Base-by-base conservation (phyloP, 2,888 invertebrate species). In the Anorthoa munda region DNA sequence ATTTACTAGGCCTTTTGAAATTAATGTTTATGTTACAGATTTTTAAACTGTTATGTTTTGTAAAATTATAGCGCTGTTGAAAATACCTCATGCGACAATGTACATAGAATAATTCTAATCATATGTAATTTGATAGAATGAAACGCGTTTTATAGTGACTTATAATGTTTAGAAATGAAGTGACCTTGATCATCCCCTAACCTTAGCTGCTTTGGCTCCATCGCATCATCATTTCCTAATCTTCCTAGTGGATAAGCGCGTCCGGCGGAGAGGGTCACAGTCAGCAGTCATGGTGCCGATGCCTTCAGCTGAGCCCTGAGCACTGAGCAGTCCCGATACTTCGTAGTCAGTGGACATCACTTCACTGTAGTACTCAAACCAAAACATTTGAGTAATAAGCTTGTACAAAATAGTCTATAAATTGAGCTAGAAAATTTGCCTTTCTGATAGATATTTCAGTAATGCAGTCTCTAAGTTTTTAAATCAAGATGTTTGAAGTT, bases 151-250 rank as follows among this genome's bases (percentile, higher is more conserved):
- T 92, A 93, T 94, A 94, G 93, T 91, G 89, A 92, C 90, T 92
- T 91, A 90, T 94, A 94, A 94, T 92, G 86, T 93, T 93, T 95
- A 95, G 95, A 93, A 94, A 93, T 93, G 94, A 96, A 96, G 95
- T 96, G 95, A 94, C 95, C 95, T 95, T 96, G 94, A 93, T 94
- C 94, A 95, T 94, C 91, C 92, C 92, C 92, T 92, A 91, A 93
- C 93, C 93, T 93, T 94, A 93, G 93, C 94, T 90, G 95, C 95
- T 95, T 95, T 92, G 91, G 93, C 94, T 92, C 89, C 92, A 92
- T 92, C 88, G 87, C 92, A 90, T 92, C 85, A 86, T 88, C 91
- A 91, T 90, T 88, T 84, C 89, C 87, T 87, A 89, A 89, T 89
- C 88, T 90, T 89, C 88, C 84, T 90, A 88, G 86, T 82, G 77